Evolutionary conservation across 2,113 vertebrate species (phyloP), one percentile per base, ranked within the genome.

Genomic region (Lichenostomus cassidix): DNA sequence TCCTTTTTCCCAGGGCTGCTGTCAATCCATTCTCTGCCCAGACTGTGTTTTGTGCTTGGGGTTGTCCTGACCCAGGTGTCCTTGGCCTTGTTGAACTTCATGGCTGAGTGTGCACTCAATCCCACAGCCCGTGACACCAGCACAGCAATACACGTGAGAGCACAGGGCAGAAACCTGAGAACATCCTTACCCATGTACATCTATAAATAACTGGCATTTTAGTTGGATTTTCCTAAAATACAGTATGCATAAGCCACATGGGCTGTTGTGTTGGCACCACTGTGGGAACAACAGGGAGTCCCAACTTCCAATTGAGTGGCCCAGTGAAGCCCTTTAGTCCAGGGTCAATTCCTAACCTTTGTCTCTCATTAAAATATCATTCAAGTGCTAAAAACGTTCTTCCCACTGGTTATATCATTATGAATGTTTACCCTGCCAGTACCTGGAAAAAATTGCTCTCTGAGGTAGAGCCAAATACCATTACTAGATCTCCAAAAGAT

Each of bases 381-480:
- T 96, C 92, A 83, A 86, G 83, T 91, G 84, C 91, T 96, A 96
- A 95, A 96, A 92, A 69, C 0, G 10, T 83, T 97, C 96, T 97
- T 96, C 96, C 94, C 94, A 97, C 95, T 95, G 89, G 94, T 97
- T 97, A 95, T 97, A 97, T 97, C 91, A 96, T 97, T 96, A 97
- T 94, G 90, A 96, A 94, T 97, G 96, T 97, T 97, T 97, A 96
- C 94, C 55, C 85, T 97, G 96, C 96, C 97, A 96, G 96, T 96
- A 97, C 96, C 95, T 97, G 95, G 94, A 96, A 96, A 96, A 97
- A 97, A 97, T 96, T 97, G 94, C 95, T 97, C 92, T 97, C 96
- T 97, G 97, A 97, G 97, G 96, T 95, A 86, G 86, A 97, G 97
- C 97, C 97, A 97, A 97, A 96, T 97, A 97, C 92, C 96, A 97